Conservation (phyloP, 1,140 invertebrate genomes). For the Neotoxoptera formosana region DNA sequence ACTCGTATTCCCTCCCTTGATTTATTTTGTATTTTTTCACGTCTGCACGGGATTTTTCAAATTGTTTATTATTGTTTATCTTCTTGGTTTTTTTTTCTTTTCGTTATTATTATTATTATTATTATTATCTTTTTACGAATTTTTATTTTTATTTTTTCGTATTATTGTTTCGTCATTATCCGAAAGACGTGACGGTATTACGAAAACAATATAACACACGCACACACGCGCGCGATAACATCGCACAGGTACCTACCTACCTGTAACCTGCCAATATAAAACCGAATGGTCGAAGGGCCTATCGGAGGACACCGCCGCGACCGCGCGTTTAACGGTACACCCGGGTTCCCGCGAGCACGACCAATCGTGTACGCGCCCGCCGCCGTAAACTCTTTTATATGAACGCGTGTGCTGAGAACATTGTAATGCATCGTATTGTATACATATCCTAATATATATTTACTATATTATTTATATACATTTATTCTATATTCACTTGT, state of each 20-base stretch:
- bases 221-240: background rate
- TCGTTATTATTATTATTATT: background rate
- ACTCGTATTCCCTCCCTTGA: slow-evolving; percentile 26
- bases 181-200: background rate
- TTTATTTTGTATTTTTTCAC: background rate
- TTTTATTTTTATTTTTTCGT: slow-evolving; percentile 6
- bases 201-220: background rate
- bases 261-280: slow-evolving; percentile 6
- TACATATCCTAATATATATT: no score
- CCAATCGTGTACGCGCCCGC: slow-evolving; percentile 15
- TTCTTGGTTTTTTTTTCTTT: background rate
- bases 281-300: background rate
- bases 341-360: slow-evolving; percentile 11
- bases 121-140: background rate
- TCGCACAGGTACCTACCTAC: background rate
- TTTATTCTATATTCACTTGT: no score
- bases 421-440: background rate
- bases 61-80: background rate
- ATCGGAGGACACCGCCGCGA: background rate
- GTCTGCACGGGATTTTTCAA: background rate
- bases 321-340: slow-evolving; percentile 33
- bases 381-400: background rate
- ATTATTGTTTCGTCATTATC: slow-evolving; percentile 4
- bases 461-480: background rate
- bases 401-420: background rate